These are phyloP conservation scores for Meloidogyne exigua DNA, from an alignment of 1,140 invertebrate genomes.

Conservation along the genomic window DNA sequence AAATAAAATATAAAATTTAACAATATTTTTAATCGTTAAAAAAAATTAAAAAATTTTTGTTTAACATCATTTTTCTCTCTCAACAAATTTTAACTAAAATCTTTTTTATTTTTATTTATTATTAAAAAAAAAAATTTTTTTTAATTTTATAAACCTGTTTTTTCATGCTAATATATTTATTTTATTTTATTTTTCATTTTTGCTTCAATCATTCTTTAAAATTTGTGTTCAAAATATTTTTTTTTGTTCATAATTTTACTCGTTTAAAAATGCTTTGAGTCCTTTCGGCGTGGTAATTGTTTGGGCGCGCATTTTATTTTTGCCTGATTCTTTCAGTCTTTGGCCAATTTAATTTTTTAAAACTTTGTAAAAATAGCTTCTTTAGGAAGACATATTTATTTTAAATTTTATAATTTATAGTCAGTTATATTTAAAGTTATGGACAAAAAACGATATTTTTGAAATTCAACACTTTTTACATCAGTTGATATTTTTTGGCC, in stretches of 20 bases:
- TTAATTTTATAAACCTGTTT: background rate
- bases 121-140: background rate
- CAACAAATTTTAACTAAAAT: background rate
- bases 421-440: background rate
- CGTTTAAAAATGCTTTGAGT: too few species aligned
- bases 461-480: background rate
- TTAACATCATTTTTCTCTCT: too few species aligned
- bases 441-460: background rate
- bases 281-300: too few species aligned
- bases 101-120: too few species aligned
- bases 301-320: too few species aligned
- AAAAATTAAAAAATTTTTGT: too few species aligned
- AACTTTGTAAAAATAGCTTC: background rate
- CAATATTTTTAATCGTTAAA: too few species aligned
- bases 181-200: background rate
- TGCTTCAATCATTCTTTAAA: background rate
- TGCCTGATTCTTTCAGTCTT: background rate
- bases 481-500: background rate
- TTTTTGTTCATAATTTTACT: background rate
- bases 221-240: conserved; percentile 2
- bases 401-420: background rate
- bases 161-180: background rate
- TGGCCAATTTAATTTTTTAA: background rate
- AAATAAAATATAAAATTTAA: too few species aligned
- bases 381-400: background rate